Evolutionary conservation across 2,113 vertebrate species (phyloP), one percentile per base, ranked within the genome.

Genomic region (Lutjanus erythropterus): DNA sequence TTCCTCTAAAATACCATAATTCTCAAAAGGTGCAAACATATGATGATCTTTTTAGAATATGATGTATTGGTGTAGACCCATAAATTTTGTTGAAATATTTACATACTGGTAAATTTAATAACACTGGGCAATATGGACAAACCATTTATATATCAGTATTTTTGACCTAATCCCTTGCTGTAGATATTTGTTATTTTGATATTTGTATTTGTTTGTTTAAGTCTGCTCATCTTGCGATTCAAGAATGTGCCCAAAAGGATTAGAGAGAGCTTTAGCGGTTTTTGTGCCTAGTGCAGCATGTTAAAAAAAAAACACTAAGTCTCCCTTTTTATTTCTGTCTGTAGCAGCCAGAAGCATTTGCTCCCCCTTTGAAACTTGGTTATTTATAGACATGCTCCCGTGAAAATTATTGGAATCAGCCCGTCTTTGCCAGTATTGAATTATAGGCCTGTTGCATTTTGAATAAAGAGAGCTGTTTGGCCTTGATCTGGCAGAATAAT

Each of bases 351-450:
- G 62, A 72, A 68, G 44, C 58, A 18, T 84, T 53, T 25, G 3
- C 27, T 25, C 47, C 23, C 56, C 15, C 44, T 9, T 29, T 73
- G 15, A 31, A 87, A 75, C 44, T 86, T 42, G 44, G 23, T 71
- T 94, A 93, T 94, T 94, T 90, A 91, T 94, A 94, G 89, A 66
- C 4, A n/a, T 6, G 42, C 73, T 70, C 68, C 73, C 39, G 74
- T 64, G 88, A 67, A 91, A 93, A 95, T 94, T 83, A 94, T 92
- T 92, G 87, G 89, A 92, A 93, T 93, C 84, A 88, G 88, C 84
- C 52, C 68, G 59, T 91, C 88, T 78, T 86, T 90, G 86, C 73
- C 81, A 73, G 78, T 74, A 84, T 87, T 83, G 85, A 92, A 95
- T 94, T 93, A 90, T 76, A 91, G 93, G 84, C 79, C 83, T 83